These are phyloP conservation scores for Patiria miniata DNA, from an alignment of 35 echinoderm and acorn worm genomes.

Conservation along the genomic window DNA sequence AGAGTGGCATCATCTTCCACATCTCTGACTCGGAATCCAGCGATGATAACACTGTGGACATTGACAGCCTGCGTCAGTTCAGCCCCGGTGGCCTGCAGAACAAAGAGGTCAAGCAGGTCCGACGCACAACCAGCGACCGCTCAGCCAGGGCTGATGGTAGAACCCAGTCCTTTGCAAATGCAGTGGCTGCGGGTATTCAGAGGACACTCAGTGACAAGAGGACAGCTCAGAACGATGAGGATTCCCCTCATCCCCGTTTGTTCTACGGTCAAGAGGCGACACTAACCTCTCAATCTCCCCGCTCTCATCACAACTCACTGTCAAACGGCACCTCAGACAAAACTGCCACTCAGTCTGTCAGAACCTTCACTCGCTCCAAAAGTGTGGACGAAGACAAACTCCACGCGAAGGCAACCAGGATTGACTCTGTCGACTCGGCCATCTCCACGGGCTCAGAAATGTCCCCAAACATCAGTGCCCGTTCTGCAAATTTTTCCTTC, in stretches of 20 bases:
- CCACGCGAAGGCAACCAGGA: conserved; percentile 15
- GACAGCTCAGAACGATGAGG: neutral
- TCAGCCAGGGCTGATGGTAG: conserved; percentile 28
- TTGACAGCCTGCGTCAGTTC: conserved; percentile 51
- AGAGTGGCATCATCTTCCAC: conserved; percentile 63
- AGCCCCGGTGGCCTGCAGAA: conserved; percentile 15
- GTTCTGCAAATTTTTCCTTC: neutral
- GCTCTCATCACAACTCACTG: neutral
- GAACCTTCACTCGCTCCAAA: conserved; percentile 16
- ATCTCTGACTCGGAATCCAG: conserved; percentile 64
- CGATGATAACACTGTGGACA: conserved; percentile 59
- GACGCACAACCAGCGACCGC: conserved; percentile 77
- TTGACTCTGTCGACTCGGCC: conserved; percentile 22
- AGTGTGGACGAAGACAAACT: neutral
- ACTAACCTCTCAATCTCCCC: neutral
- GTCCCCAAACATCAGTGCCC: neutral
- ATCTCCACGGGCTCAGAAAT: conserved; percentile 26
- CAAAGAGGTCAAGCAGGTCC: conserved; percentile 39
- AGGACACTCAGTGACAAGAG: neutral
- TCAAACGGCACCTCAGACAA: conserved; percentile 25
- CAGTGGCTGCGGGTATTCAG: neutral
- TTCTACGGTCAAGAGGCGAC: conserved; percentile 40
- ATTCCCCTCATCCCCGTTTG: neutral
- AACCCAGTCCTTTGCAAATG: neutral
- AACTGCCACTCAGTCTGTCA: conserved; percentile 26